Evolutionary conservation across 2,797 vertebrate genomes (phyloP), one percentile per base, ranked within the genome.

Genomic region (Heterohyrax brucei): DNA sequence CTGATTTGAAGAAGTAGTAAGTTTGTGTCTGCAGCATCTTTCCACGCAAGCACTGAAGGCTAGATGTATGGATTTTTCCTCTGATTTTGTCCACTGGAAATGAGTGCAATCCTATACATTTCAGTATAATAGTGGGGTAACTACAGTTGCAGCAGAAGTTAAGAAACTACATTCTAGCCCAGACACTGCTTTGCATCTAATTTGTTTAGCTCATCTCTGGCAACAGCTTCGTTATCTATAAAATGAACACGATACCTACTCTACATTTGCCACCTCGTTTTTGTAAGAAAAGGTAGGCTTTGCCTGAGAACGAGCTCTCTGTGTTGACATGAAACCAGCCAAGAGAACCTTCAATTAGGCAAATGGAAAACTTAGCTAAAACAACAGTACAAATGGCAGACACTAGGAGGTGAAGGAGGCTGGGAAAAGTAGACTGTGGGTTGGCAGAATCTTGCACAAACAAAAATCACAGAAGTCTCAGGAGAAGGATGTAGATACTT

Each of bases 171-270:
- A 84, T 81, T 91, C n/a, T 62, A 88, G 44, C 24, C 18, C 56
- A 91, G 22, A 48, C 73, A 39, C 66, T 96, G 44, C 44, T 8
- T 39, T 90, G 75, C 8, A 26, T 62, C 46, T 87, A 46, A 30
- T 62, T 82, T 79, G 14, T 81, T 94, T 87, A 62, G 56, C 89
- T 84, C 62, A 33, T 88, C n/a, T 90, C 2, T 82, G 79, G 48
- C 79, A 59, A 21, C 24, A 93, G 19, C 77, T 91, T 91, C 30
- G 46, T 95, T 14, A 30, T 68, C 53, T 94, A 6, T 81, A 33
- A 78, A 87, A 87, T 7, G 39, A 39, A 39, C 39, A 39, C 39
- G 76, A 33, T 39, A n/a, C 12, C 76, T 81, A 24, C 18, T 61
- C 48, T 62, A 12, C 5, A 39, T 70, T 33, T 19, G 68, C 82